Evolutionary conservation across 2,888 invertebrate species (phyloP), one percentile per base, ranked within the genome.

Genomic region (Steinernema hermaphroditum): DNA sequence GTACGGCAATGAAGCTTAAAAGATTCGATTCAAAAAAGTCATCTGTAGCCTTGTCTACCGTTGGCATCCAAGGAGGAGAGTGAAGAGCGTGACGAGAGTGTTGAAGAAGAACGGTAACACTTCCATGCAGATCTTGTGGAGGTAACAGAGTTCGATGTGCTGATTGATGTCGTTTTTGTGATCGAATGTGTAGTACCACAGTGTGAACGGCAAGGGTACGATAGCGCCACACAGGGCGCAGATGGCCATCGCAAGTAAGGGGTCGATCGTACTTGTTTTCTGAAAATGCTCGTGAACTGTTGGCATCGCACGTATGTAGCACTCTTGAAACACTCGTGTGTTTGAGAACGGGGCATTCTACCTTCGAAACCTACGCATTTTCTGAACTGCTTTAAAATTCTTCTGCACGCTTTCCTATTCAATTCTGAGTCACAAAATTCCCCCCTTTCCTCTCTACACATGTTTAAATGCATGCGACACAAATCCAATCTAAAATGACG

Each of bases 81-180:
- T 81, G 72, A 80, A 80, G 9, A 81, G 71, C 1, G 80, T 80
- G 70, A 80, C 79, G 4, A 81, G 73, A 2, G 77, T 79, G 69
- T 81, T 81, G 78, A 81, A 81, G 74, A 81, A 80, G 70, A 81
- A 80, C 8, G 81, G 81, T 22, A 81, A 43, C 24, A 78, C 77
- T 72, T 81, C 80, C 81, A 81, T 81, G 62, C 77, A 80, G 9
- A 81, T 73, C 76, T 81, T 81, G 41, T 80, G 78, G 0, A 81
- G 68, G 72, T 80, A 77, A 68, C 81, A 81, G 2, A 81, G 54
- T 27, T 74, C 75, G 2, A 76, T 43, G 1, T 77, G 74, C 41
- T 81, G 79, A 71, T 78, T 77, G 29, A 73, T 70, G 69, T 81
- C 80, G 22, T 69, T 50, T 72, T 75, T 50, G 68, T 81, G 80